A percentile compares a stretch with the other conserved stretches of the same genome.
phyloP scores from a whole-genome alignment of 1,140 invertebrate genomes.

The Druon quercuslanigerum region DNA sequence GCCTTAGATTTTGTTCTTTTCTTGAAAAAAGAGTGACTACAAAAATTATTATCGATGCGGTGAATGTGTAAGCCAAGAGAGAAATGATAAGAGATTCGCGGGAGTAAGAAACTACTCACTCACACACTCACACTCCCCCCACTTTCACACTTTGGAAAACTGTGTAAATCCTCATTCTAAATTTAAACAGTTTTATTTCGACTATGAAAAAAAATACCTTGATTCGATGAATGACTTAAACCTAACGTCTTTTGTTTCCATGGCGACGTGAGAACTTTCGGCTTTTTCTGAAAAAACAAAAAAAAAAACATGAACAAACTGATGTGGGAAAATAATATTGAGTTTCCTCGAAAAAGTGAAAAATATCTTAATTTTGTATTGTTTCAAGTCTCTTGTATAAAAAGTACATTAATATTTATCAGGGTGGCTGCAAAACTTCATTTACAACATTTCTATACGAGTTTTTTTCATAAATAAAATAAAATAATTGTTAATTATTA shows the following conservation, averaged over 20 bases:
- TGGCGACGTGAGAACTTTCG: conserved; percentile 68
- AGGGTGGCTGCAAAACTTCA: no score
- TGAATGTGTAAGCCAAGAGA: conserved; percentile 28
- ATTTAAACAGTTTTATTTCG: conserved; percentile 13
- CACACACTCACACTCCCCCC: neutral
- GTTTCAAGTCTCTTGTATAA: no score
- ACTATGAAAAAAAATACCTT: conserved; percentile 45
- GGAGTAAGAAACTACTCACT: conserved; percentile 3
- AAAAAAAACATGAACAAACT: conserved; percentile 38
- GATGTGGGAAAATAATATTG: no score
- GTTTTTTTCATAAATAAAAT: no score
- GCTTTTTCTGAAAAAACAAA: conserved; percentile 61
- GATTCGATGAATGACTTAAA: conserved; percentile 38
- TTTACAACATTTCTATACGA: no score
- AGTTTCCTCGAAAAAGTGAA: no score
- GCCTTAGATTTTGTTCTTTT: neutral
- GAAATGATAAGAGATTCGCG: conserved; percentile 24
- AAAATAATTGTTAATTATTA: no score
- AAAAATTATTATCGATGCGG: conserved; percentile 2
- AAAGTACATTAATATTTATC: no score
- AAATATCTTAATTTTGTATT: no score
- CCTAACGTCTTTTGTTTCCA: conserved; percentile 69
- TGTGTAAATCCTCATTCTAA: conserved; percentile 21
- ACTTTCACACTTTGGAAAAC: conserved; percentile 23
- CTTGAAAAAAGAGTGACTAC: neutral